Evolutionary conservation across 1,140 invertebrate genomes (phyloP).

Genomic region (Maconellicoccus hirsutus): DNA sequence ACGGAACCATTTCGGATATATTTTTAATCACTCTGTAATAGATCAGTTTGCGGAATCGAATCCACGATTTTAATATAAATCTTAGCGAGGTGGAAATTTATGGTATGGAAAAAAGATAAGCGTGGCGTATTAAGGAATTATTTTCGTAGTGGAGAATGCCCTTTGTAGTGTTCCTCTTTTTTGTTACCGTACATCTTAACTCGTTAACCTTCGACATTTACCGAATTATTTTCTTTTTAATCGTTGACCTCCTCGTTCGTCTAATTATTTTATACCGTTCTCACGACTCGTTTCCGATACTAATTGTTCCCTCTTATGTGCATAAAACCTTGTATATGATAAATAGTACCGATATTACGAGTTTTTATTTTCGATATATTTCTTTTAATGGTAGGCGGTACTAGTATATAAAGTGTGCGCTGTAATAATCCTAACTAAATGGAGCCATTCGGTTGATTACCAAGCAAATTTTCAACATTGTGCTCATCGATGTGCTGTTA

Average conservation of each 20-base stretch:
- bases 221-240: conserved; percentile 9
- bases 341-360: not conserved
- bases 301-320: not conserved
- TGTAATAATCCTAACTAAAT: no score
- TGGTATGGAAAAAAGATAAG: not conserved
- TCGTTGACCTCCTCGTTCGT: not conserved
- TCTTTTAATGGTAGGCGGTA: not conserved
- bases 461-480: no score
- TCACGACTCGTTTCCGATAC: conserved; percentile 7
- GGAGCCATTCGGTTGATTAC: no score
- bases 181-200: conserved; percentile 8
- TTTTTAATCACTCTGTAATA: not conserved
- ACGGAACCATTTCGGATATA: not conserved
- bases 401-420: not conserved
- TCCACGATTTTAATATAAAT: conserved; percentile 9
- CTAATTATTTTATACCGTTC: conserved; percentile 1
- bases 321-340: not conserved
- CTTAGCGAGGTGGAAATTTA: not conserved
- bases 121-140: not conserved
- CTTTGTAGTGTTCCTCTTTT: not conserved
- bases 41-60: conserved; percentile 3
- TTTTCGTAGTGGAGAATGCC: no score
- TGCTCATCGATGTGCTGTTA: no score
- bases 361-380: not conserved
- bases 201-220: conserved; percentile 8